Evolutionary conservation across 2,797 vertebrate species (phyloP).

Genomic region (Alcedo quadribrachys): DNA sequence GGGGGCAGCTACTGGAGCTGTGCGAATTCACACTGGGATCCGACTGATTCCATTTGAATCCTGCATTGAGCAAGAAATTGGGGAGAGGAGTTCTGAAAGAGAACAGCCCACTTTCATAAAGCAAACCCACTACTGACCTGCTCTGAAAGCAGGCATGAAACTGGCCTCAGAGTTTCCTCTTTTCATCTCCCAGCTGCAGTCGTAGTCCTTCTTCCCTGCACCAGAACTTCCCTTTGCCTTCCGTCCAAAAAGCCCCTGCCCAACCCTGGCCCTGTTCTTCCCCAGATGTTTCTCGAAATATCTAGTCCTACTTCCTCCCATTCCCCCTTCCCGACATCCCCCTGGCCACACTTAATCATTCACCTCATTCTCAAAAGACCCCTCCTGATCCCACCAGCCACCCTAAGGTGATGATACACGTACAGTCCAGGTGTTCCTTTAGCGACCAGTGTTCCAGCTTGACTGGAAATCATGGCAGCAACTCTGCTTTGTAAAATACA

Average conservation of each 20-base stretch:
- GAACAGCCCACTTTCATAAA: not conserved
- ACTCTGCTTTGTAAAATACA: not conserved
- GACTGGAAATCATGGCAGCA: not conserved
- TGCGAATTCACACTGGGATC: not conserved
- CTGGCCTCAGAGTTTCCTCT: not conserved
- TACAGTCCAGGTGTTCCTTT: not conserved
- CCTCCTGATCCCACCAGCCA: not conserved
- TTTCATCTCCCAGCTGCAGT: not conserved
- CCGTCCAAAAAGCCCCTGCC: not conserved
- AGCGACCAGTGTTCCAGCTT: not conserved
- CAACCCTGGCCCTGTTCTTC: not conserved
- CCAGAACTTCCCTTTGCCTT: not conserved
- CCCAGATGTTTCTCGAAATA: not conserved
- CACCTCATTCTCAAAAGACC: not conserved
- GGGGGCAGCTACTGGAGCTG: not conserved
- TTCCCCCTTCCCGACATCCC: not conserved
- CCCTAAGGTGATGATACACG: not conserved
- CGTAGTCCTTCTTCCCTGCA: not conserved
- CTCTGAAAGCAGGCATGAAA: not conserved
- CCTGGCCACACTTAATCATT: not conserved
- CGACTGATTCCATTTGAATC: not conserved
- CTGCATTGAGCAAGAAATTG: not conserved
- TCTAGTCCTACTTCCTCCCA: not conserved
- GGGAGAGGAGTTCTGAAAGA: not conserved
- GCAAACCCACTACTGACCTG: not conserved